Percentiles rank a stretch among this genome's conserved stretches.
These are phyloP conservation scores for Ageneiosus marmoratus DNA, from an alignment of 2,113 vertebrate species.

Conservation along the genomic window DNA sequence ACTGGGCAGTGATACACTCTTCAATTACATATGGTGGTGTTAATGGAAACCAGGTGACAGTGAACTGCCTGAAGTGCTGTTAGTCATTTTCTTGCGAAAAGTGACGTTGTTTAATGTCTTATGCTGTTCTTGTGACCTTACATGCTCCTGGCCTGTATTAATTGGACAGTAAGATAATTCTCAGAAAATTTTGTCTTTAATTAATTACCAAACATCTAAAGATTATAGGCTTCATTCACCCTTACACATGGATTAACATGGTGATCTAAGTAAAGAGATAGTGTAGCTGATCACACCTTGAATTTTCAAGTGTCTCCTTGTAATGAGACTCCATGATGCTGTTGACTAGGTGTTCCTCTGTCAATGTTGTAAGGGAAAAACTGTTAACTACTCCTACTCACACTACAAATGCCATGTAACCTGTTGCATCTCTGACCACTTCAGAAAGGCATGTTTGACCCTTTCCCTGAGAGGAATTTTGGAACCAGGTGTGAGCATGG, in stretches of 20 bases:
- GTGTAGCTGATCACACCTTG: not conserved
- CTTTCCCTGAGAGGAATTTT: not conserved
- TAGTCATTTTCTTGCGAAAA: slow-evolving; percentile 47
- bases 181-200: slow-evolving; percentile 24
- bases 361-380: not conserved
- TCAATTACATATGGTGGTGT: slow-evolving; percentile 33
- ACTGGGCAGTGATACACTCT: slow-evolving; percentile 20
- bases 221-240: not conserved
- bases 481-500: not conserved
- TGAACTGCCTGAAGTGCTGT: slow-evolving; percentile 40
- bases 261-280: not conserved
- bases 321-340: not conserved
- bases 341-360: not conserved
- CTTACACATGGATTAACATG: not conserved
- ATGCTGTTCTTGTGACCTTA: slow-evolving; percentile 11
- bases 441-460: not conserved
- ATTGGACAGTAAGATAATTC: not conserved
- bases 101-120: slow-evolving; percentile 5
- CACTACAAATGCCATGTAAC: not conserved
- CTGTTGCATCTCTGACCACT: not conserved
- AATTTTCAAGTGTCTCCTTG: not conserved
- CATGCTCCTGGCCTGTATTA: slow-evolving; percentile 22
- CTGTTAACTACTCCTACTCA: not conserved
- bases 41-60: slow-evolving; percentile 53
- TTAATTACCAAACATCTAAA: not conserved